Evolutionary conservation across 1,140 invertebrate species (phyloP).

Genomic region (Probaryconus sp.): DNA sequence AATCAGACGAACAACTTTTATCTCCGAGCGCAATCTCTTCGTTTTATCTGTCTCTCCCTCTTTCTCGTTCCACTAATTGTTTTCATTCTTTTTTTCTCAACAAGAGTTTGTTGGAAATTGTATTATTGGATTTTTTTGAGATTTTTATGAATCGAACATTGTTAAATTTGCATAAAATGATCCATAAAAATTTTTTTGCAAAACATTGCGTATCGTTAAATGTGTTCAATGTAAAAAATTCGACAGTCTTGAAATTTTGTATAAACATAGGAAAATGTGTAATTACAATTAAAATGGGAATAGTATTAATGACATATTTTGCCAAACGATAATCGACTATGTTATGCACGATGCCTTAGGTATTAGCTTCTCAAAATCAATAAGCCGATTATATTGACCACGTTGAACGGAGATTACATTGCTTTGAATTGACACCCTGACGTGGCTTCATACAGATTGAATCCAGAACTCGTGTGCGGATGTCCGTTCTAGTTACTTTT

Average conservation of each 20-base stretch:
- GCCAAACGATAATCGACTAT: slow-evolving; percentile 9
- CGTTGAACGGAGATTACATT: slow-evolving; percentile 70
- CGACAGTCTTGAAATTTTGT: no score
- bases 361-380: slow-evolving; percentile 69
- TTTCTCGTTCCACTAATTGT: no score
- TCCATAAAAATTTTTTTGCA: no score
- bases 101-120: no score
- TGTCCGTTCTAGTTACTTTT: slow-evolving; percentile 68
- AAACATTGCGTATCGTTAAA: no score
- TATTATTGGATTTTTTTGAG: no score
- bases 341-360: slow-evolving; percentile 55
- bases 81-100: no score
- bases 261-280: neutral
- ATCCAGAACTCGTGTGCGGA: slow-evolving; percentile 66
- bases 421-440: slow-evolving; percentile 69
- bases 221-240: no score
- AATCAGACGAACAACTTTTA: slow-evolving; percentile 3
- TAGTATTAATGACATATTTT: slow-evolving; percentile 4
- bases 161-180: no score
- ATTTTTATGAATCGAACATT: no score
- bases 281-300: neutral
- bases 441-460: slow-evolving; percentile 60
- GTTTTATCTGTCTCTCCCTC: no score
- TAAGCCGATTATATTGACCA: slow-evolving; percentile 71
- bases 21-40: neutral